Base-by-base conservation (phyloP, 37 sponge, comb jelly and placozoan genomes). In the Amphimedon queenslandica region DNA sequence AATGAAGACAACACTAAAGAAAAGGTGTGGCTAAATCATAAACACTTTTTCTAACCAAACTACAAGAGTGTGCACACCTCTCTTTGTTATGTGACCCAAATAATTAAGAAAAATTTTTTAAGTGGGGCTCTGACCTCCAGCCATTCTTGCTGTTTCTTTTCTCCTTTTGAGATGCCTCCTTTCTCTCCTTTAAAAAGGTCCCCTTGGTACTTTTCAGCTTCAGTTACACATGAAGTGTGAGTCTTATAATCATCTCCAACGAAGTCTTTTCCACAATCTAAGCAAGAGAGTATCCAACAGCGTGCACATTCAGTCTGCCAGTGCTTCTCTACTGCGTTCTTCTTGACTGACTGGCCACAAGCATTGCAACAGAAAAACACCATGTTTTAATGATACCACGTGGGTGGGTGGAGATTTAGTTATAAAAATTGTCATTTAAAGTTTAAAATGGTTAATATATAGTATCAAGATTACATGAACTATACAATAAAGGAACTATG, bases 201-300 rank as follows among this genome's bases (percentile, higher is more conserved):
- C 25, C 99, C 99, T 63, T 98, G 99, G 66, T 98, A 98, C 66
- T 92, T 95, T 79, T 98, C 82, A 0, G 96, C 99, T 67, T 98
- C 99, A 37, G 90, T 82, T 36, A 98, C 84, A 51, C 99, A 98
- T 25, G 78, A 72, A 11, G 99, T 98, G 80, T 98, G 99, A 28
- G 58, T 35, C 34, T 66, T 57, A 38, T 90, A 90, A 5, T 81
- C 91, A 61, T 93, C 88, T 37, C 97, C 97, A n/a, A 55, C 28
- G 40, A 98, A 98, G 24, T 92, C 92, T 47, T 78, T 72, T 24
- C 96, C 93, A 74, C 99, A 98, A 82, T 98, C 99, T 61, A 98
- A 84, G 61, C 99, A 98, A 24, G 99, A 98, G n/a, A 95, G 81
- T 1, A 87, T 79, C 38, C 57, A 64, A 67, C 93, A 91, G 30